Evolutionary conservation across 2,113 vertebrate species (phyloP), one percentile per base, ranked within the genome.

Genomic region (Chelonoidis abingdonii): DNA sequence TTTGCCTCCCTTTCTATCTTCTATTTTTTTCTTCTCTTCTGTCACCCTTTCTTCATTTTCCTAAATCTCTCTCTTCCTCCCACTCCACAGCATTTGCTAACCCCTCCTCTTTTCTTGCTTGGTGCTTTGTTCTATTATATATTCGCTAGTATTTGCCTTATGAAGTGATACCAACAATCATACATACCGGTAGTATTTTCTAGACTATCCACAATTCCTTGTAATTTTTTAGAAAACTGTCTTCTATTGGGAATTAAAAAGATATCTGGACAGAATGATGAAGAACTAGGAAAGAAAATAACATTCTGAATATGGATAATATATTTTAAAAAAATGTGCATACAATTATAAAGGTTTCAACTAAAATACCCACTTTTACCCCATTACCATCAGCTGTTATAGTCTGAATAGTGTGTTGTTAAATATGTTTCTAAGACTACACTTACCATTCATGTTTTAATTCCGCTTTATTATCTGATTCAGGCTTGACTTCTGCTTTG

Each of bases 151-250:
- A 83, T 56, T 56, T 27, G 29, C 86, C 80, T 87, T 72, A 88
- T 57, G 38, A 59, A 89, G 82, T 53, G 49, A 16, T 88, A 25
- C 35, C 21, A 87, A 83, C 82, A 52, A 75, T 29, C 17, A 87
- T 88, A 62, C 98, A 93, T 97, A 98, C 98, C 98, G 93, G 98
- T 93, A 81, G 88, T 94, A 62, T 96, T 93, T 96, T 98, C 97
- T 83, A 98, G 93, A 78, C 92, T 92, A 96, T 97, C 38, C 62
- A 98, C 16, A 92, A 98, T 93, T 75, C 97, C 95, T 93, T 98
- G 96, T 89, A 98, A 94, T 87, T 98, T 94, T 86, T 75, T 65
- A 53, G 97, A 96, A 95, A 98, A 97, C 11, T 97, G 91, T 80
- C 96, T 84, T 97, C 96, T 97, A 78, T 94, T 95, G 80, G 98